Evolutionary conservation across 1,140 invertebrate species (phyloP), one percentile per base, ranked within the genome.

Genomic region (Leptestheria dahalacensis): DNA sequence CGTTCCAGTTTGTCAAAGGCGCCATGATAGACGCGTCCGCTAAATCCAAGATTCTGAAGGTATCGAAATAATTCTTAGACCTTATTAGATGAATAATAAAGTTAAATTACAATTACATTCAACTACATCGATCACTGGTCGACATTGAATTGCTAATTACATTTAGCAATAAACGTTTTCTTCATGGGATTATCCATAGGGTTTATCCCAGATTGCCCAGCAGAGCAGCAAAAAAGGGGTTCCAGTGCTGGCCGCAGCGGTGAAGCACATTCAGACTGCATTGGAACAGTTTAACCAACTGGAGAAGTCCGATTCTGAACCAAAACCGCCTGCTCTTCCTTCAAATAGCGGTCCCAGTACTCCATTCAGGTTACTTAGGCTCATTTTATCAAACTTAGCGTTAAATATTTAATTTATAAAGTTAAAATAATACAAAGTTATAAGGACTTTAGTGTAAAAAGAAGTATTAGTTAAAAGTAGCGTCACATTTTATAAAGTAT

Each of bases 1-100:
- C 77, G 23, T 87, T 91, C 69, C 79, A 82, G 63, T 80, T 89
- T 65, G 78, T 74, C 63, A 74, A 70, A 65, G 75, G 75, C 48
- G 79, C 81, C 1, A 79, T 77, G 0, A 69, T 85, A 15, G 79
- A 82, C 64, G 79, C 76, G 53, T 63, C 74, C 46, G 74, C 78
- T 18, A 78, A 78, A 63, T 71, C 71, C 1, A 78, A 84, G 65
- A 64, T 87, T 12, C 67, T 83, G 21, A 85, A 84, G 69, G 82
- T 74, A 66, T 61, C 48, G 60, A n/a, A n/a, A n/a, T n/a, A n/a
- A 41, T 41, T 15, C 33, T 41, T 41, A 9, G 6, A n/a, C n/a
- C n/a, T n/a, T n/a, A n/a, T n/a, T n/a, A n/a, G n/a, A n/a, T n/a
- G n/a, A n/a, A n/a, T n/a, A n/a, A n/a, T n/a, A n/a, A n/a, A n/a